Evolutionary conservation across 2,113 vertebrate species (phyloP).

Genomic region (Lota lota): DNA sequence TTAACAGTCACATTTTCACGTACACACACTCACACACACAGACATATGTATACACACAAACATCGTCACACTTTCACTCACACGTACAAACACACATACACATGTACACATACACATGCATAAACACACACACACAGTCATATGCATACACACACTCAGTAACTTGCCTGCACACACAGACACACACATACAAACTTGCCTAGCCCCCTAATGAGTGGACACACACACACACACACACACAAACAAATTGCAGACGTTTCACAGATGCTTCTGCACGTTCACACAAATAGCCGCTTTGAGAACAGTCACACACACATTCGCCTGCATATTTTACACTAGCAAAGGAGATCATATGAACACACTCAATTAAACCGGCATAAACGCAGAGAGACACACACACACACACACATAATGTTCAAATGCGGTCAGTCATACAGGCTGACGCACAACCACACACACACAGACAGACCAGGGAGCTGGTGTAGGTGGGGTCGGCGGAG

Average conservation of each 20-base stretch:
- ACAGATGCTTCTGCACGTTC: slow-evolving; percentile 14
- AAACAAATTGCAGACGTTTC: slow-evolving; percentile 35
- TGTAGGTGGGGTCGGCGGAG: no score
- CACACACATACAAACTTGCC: not conserved
- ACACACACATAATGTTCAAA: not conserved
- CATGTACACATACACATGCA: slow-evolving; percentile 1
- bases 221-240: slow-evolving; percentile 14
- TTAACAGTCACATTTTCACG: slow-evolving; percentile 9
- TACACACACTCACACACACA: slow-evolving; percentile 5
- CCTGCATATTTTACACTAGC: slow-evolving; percentile 33
- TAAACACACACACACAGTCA: slow-evolving; percentile 15
- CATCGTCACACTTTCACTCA: not conserved
- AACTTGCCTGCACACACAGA: not conserved
- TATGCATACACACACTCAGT: not conserved
- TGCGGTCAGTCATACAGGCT: slow-evolving; percentile 24
- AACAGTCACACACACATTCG: slow-evolving; percentile 31
- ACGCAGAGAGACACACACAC: not conserved
- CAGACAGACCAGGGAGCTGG: no score
- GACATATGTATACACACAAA: not conserved
- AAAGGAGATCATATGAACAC: slow-evolving; percentile 30
- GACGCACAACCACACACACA: slow-evolving; percentile 2
- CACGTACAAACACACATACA: not conserved
- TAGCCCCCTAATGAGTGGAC: no score
- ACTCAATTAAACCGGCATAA: slow-evolving; percentile 27
- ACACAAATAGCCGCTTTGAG: slow-evolving; percentile 48